These are phyloP conservation scores for Euphonia xanthogaster DNA, from an alignment of 2,797 vertebrate species.

Conservation along the genomic window DNA sequence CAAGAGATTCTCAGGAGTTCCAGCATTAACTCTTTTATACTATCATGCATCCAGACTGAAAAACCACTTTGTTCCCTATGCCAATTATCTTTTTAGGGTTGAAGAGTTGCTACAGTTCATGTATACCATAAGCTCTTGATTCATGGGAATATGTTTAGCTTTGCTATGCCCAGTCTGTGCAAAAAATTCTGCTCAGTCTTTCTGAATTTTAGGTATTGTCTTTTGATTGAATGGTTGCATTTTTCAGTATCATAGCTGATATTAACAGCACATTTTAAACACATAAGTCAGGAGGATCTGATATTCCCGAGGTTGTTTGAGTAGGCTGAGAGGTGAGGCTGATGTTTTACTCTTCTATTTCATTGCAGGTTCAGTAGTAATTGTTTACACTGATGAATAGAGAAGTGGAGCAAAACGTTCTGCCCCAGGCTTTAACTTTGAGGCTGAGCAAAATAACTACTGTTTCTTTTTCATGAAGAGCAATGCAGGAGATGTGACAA, in stretches of 20 bases:
- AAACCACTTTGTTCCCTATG: neutral
- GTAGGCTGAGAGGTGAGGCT: neutral
- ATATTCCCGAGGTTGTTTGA: neutral
- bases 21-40: neutral
- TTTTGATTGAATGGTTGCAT: neutral
- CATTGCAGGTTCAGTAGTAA: neutral
- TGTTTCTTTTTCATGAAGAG: neutral
- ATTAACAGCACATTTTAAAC: neutral
- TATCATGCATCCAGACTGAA: neutral
- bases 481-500: neutral
- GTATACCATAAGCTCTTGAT: neutral
- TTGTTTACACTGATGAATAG: neutral
- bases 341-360: neutral
- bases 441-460: neutral
- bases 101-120: neutral
- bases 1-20: conserved; percentile 26
- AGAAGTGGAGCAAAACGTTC: neutral
- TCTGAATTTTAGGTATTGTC: neutral
- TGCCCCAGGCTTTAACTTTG: neutral
- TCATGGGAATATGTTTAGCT: neutral
- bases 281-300: neutral
- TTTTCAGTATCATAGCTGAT: neutral
- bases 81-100: neutral
- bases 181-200: neutral
- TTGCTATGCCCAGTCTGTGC: neutral